These are phyloP conservation scores for Incurvaria masculella DNA, from an alignment of 2,888 invertebrate species.

Conservation along the genomic window DNA sequence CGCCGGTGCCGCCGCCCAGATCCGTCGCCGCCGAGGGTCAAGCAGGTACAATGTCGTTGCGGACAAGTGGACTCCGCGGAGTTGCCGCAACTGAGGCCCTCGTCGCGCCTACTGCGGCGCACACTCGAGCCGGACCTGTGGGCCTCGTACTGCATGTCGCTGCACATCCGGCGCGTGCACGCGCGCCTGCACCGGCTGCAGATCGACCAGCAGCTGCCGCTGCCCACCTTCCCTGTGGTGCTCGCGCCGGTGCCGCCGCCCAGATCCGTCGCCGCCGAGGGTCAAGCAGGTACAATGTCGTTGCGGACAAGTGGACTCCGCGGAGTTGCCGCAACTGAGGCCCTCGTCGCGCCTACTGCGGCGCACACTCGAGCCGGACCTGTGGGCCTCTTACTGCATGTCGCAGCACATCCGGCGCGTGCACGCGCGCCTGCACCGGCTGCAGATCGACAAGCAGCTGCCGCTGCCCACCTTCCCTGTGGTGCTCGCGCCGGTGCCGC, in stretches of 20 bases:
- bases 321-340: conserved; percentile 63
- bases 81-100: conserved; percentile 67
- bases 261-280: conserved; percentile 84
- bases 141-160: conserved; percentile 78
- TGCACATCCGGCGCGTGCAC: conserved; percentile 19
- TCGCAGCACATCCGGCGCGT: conserved; percentile 42
- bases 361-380: conserved; percentile 81
- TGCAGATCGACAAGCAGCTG: conserved; percentile 94
- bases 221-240: conserved; percentile 92
- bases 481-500: conserved; percentile 90
- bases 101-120: conserved; percentile 66
- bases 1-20: conserved; percentile 92
- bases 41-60: too few species aligned
- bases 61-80: conserved; percentile 75
- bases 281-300: conserved; percentile 37
- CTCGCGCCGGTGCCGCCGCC: conserved; percentile 94
- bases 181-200: conserved; percentile 55
- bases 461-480: conserved; percentile 92
- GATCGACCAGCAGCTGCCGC: conserved; percentile 91
- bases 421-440: conserved; percentile 27
- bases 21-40: conserved; percentile 81
- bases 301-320: conserved; percentile 81
- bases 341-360: conserved; percentile 67
- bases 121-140: conserved; percentile 88
- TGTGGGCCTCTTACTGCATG: conserved; percentile 85